These are phyloP conservation scores for Protodeltote pygarga DNA, from an alignment of 2,888 invertebrate species.

Conservation along the genomic window DNA sequence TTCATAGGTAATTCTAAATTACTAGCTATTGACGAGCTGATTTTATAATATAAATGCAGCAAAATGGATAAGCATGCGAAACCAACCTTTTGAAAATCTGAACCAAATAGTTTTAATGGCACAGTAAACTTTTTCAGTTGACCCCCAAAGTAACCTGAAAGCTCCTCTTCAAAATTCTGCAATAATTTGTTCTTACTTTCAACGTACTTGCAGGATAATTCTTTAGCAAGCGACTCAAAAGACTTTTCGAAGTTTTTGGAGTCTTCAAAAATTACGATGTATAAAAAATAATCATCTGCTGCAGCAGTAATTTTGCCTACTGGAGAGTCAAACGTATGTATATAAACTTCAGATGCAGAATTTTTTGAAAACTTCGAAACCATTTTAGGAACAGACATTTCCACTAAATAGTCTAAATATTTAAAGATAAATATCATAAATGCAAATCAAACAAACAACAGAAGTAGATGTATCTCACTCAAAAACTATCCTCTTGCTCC, in stretches of 20 bases:
- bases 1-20: no score
- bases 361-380: slow-evolving; percentile 22
- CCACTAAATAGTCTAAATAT: no score
- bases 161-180: slow-evolving; percentile 59
- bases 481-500: no score
- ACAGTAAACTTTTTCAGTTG: slow-evolving; percentile 68
- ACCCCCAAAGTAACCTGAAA: slow-evolving; percentile 67
- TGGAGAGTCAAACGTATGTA: slow-evolving; percentile 60
- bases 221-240: slow-evolving; percentile 57
- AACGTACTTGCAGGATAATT: slow-evolving; percentile 58
- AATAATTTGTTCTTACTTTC: slow-evolving; percentile 63
- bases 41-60: not conserved
- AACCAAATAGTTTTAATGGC: slow-evolving; percentile 72
- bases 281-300: slow-evolving; percentile 71
- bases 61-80: not conserved
- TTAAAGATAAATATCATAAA: no score
- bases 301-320: slow-evolving; percentile 66
- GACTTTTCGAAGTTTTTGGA: slow-evolving; percentile 67
- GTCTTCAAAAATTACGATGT: slow-evolving; percentile 69
- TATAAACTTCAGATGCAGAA: slow-evolving; percentile 35
- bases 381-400: slow-evolving; percentile 14
- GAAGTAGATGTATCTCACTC: no score
- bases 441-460: no score
- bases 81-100: slow-evolving; percentile 78
- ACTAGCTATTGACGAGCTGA: no score